phyloP scores from a whole-genome alignment of 2,797 vertebrate genomes.

The Harpagifer antarcticus region DNA sequence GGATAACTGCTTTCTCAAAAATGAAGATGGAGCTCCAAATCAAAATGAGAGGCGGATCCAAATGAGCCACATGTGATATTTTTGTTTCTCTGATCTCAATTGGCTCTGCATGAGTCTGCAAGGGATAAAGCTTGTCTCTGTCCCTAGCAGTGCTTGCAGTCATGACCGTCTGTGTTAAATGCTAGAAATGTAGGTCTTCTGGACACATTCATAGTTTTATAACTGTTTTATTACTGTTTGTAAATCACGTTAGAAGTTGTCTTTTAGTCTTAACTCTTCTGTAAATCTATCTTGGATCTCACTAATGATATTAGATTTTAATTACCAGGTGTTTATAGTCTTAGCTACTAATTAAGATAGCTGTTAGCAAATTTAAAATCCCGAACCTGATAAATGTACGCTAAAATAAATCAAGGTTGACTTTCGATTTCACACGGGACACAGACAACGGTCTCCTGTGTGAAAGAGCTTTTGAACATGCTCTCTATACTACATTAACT shows the following conservation, averaged over 20 bases:
- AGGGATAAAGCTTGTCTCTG: neutral
- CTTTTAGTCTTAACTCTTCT: neutral
- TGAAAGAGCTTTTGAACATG: too few species aligned
- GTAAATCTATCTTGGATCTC: neutral
- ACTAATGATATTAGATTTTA: constrained; percentile 16
- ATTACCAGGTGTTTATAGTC: neutral
- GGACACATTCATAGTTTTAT: neutral
- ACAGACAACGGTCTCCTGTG: too few species aligned
- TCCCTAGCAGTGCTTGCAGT: constrained; percentile 69
- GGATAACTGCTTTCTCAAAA: constrained; percentile 17
- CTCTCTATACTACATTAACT: too few species aligned
- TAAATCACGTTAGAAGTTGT: neutral
- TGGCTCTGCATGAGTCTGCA: constrained; percentile 19
- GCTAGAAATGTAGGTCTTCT: neutral
- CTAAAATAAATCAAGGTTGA: too few species aligned
- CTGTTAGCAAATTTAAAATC: neutral
- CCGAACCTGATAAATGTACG: too few species aligned
- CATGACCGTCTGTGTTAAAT: constrained; percentile 80
- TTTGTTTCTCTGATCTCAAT: constrained; percentile 9
- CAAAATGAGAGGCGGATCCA: constrained; percentile 43
- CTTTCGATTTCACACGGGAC: too few species aligned
- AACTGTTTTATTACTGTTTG: neutral
- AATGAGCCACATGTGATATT: constrained; percentile 11
- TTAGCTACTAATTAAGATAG: too few species aligned
- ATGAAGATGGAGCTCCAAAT: constrained; percentile 38